Evolutionary conservation across 2,113 vertebrate species (phyloP).

Genomic region (Coracopsis vasa): DNA sequence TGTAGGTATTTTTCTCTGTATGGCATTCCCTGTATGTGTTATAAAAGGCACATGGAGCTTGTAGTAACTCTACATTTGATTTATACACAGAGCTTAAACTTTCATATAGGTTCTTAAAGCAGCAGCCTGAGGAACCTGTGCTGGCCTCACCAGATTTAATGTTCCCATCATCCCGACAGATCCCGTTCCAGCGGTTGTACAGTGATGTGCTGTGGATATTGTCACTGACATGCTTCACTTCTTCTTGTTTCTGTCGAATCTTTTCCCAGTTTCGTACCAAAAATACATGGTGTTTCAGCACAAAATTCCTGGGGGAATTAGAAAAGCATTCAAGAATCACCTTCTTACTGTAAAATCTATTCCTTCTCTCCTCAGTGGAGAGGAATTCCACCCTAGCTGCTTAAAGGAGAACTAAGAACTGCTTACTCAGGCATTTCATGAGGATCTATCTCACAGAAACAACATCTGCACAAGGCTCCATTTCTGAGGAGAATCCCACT

Average conservation of each 20-base stretch:
- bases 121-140: background rate
- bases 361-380: background rate
- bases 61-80: background rate
- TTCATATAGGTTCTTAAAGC: accelerated
- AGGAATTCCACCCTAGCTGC: background rate
- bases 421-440: background rate
- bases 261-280: slow-evolving; percentile 97
- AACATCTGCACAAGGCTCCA: background rate
- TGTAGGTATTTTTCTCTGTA: background rate
- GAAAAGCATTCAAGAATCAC: background rate
- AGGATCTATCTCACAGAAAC: background rate
- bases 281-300: slow-evolving; percentile 94
- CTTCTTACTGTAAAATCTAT: background rate
- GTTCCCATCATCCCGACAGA: slow-evolving; percentile 94
- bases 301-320: slow-evolving; percentile 87
- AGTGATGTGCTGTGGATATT: slow-evolving; percentile 78
- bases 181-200: slow-evolving; percentile 91
- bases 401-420: background rate
- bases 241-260: slow-evolving; percentile 93
- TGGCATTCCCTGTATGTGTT: background rate
- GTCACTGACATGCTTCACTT: slow-evolving; percentile 85
- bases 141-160: slow-evolving; percentile 90
- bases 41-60: background rate
- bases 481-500: background rate
- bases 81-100: background rate